A percentile compares a stretch with the other conserved stretches of the same genome.
Evolutionary conservation across 2,888 invertebrate genomes (phyloP).

Genomic region (Caenorhabditis japonica): DNA sequence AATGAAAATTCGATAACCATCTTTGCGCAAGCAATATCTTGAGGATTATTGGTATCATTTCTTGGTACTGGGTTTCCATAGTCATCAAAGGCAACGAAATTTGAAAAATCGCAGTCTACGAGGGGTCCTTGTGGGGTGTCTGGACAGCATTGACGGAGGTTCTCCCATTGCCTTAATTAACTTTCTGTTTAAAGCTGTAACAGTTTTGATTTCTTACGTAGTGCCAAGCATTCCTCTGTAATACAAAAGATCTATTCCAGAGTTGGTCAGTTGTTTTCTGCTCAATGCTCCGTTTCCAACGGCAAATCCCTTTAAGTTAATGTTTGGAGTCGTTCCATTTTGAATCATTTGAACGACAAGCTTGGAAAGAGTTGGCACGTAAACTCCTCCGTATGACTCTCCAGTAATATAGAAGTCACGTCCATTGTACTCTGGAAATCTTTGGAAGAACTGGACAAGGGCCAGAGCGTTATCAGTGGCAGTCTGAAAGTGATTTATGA

Average conservation of each 20-base stretch:
- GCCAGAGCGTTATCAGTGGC: constrained; percentile 79
- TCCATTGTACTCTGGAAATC: constrained; percentile 78
- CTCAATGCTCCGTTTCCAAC: constrained; percentile 75
- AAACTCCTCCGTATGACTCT: constrained; percentile 80
- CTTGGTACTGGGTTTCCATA: constrained; percentile 53
- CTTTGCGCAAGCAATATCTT: constrained; percentile 55
- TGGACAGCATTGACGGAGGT: constrained; percentile 59
- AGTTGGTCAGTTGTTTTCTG: constrained; percentile 62
- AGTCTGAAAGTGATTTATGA: constrained; percentile 69
- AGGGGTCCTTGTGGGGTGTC: constrained; percentile 49
- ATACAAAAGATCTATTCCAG: constrained; percentile 67
- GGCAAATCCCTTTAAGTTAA: constrained; percentile 71
- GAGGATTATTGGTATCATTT: constrained; percentile 36
- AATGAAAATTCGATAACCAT: constrained; percentile 55
- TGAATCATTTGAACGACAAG: constrained; percentile 58
- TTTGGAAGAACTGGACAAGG: constrained; percentile 78
- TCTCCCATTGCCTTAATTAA: constrained; percentile 56
- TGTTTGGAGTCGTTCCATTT: constrained; percentile 55
- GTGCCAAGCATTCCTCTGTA: constrained; percentile 68
- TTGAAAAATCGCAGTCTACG: constrained; percentile 63
- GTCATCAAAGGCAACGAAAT: constrained; percentile 47
- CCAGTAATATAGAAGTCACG: constrained; percentile 78
- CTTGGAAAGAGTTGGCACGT: constrained; percentile 77
- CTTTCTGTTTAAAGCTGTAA: too few relatives aligned
- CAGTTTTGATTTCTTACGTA: constrained; percentile 58